These are phyloP conservation scores for Cephus cinctus DNA, from an alignment of 1,140 invertebrate genomes.

Conservation along the genomic window DNA sequence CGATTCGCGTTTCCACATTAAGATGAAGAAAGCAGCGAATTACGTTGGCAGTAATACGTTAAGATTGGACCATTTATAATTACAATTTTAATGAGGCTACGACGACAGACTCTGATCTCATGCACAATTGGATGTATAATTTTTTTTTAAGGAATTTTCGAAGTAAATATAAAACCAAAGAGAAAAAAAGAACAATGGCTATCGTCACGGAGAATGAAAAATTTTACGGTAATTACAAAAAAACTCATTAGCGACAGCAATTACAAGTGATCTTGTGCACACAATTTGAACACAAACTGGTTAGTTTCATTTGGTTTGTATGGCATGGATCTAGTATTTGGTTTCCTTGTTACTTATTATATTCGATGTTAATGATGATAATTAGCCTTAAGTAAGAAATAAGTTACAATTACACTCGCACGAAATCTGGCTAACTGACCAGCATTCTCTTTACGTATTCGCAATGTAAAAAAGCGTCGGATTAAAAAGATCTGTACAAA, in stretches of 20 bases:
- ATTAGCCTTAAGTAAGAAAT: constrained; percentile 35
- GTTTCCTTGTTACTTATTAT: constrained; percentile 38
- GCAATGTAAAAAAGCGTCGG: constrained; percentile 23
- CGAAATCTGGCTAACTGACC: constrained; percentile 17
- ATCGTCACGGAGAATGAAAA: constrained; percentile 17
- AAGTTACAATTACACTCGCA: constrained; percentile 30
- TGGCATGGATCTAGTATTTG: constrained; percentile 54
- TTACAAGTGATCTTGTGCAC: constrained; percentile 12
- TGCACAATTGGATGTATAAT: not conserved
- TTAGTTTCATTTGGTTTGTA: constrained; percentile 52
- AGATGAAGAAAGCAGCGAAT: not conserved
- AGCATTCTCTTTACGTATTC: constrained; percentile 25
- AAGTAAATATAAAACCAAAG: too few species aligned
- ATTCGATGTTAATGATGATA: constrained; percentile 28
- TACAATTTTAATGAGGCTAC: not conserved
- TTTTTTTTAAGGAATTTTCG: too few species aligned
- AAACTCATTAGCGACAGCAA: not conserved
- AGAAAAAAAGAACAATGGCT: not conserved
- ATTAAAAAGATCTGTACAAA: constrained; percentile 34
- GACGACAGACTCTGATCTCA: not conserved
- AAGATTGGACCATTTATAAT: not conserved
- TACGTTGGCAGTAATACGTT: not conserved
- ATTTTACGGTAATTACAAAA: constrained; percentile 12
- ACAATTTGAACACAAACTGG: constrained; percentile 48
- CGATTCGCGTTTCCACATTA: not conserved